Base-by-base conservation (phyloP, 2,113 vertebrate species). In the Hydrochoerus hydrochaeris region DNA sequence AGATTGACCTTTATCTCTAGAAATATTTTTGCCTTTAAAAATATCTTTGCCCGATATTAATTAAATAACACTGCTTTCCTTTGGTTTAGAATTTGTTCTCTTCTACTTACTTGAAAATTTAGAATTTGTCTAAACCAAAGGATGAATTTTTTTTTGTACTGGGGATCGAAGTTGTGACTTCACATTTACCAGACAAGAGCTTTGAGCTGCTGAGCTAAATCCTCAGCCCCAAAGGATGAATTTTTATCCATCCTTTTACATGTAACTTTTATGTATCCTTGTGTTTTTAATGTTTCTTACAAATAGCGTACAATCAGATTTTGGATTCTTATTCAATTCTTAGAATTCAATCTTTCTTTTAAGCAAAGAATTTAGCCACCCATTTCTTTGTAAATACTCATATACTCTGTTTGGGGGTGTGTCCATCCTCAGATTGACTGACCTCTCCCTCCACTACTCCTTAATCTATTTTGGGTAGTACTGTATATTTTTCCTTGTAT, bases 21-120 rank as follows among this genome's bases (percentile, higher is more conserved):
- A 92, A 73, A 63, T 78, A 30, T 38, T 87, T 96, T 85, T 90
- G 41, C 41, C 60, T 92, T 82, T 17, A 30, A 87, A 85, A 81
- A 75, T 57, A 11, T 44, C 11, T 84, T 91, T 82, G 24, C 44
- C 49, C 86, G 6, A 32, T 82, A 5, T n/a, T 91, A 65, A 88
- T 95, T 95, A 90, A 90, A 24, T 9, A 69, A 16, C 17, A 10
- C 13, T 85, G 9, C 52, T 94, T 92, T 80, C 24, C 65, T 84
- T 63, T 83, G 73, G 41, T 84, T 91, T 88, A 75, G 67, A 95
- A 78, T 95, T 38, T 95, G 14, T 81, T 10, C 49, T 52, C 49
- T 52, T 52, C 49, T 52, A 52, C 49, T 52, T 52, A 52, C 49
- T 52, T 52, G 49, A 52, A 52, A 8, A 52, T 7, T 52, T 52